Conservation (phyloP, 2,888 invertebrate species). For the Ischnura elegans region DNA sequence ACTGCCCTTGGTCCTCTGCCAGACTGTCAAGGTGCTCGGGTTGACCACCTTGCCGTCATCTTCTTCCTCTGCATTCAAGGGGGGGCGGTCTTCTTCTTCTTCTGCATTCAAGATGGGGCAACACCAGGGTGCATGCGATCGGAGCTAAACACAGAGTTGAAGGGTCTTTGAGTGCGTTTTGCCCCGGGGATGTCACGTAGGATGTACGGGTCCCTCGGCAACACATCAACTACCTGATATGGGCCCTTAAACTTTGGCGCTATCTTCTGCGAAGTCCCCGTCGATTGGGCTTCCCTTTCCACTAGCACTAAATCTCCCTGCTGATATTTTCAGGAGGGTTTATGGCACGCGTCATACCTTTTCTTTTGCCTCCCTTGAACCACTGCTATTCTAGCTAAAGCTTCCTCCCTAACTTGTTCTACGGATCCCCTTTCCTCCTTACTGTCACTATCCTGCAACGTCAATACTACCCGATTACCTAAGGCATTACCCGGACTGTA, state of each 20-base stretch:
- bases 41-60: too few relatives aligned
- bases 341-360: not conserved
- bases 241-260: not conserved
- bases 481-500: not conserved
- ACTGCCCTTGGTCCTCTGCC: too few relatives aligned
- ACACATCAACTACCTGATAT: not conserved
- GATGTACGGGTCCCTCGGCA: not conserved
- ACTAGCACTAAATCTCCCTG: not conserved
- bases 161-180: not conserved
- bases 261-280: not conserved
- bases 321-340: not conserved
- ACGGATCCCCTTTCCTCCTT: not conserved
- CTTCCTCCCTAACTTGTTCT: not conserved
- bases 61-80: too few relatives aligned
- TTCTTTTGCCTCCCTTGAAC: not conserved
- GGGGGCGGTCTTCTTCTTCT: not conserved
- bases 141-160: not conserved
- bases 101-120: not conserved
- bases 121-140: slow-evolving; percentile 25
- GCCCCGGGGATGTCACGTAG: not conserved
- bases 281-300: not conserved
- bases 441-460: not conserved
- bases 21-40: too few relatives aligned
- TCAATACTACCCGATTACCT: not conserved
- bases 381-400: not conserved